Evolutionary conservation across 2,797 vertebrate species (phyloP).

Genomic region (Acipenser transmontanus): DNA sequence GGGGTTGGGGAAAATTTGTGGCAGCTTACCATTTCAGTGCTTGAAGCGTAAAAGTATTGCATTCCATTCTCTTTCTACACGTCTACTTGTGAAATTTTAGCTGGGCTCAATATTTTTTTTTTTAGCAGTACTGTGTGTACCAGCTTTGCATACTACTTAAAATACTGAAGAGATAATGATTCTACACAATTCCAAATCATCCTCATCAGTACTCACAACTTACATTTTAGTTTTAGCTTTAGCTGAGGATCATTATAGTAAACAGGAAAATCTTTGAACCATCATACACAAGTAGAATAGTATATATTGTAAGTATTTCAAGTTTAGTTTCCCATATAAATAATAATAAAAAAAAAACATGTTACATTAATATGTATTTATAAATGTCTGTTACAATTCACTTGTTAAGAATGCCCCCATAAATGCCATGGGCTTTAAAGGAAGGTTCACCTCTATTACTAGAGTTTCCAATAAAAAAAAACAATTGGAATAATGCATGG

Average conservation of each 20-base stretch:
- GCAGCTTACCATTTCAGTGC: conserved; percentile 1
- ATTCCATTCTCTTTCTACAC: conserved; percentile 17
- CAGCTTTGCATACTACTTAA: background rate
- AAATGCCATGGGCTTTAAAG: background rate
- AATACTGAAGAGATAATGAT: background rate
- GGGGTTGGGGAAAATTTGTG: conserved; percentile 36
- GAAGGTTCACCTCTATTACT: background rate
- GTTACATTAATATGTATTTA: background rate
- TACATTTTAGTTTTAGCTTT: background rate
- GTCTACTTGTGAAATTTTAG: no score
- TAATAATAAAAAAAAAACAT: background rate
- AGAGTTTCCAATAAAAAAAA: no score
- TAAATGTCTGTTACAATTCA: background rate
- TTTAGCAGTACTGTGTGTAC: no score
- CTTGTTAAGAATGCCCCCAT: background rate
- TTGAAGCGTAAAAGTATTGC: conserved; percentile 15
- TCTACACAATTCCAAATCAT: background rate
- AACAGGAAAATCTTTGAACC: conserved; percentile 9
- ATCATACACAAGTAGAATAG: conserved; percentile 7
- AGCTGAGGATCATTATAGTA: background rate
- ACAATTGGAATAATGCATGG: no score
- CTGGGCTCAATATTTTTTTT: no score
- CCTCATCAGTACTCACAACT: no score
- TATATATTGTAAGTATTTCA: conserved; percentile 26
- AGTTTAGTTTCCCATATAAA: conserved; percentile 27